phyloP scores from a whole-genome alignment of 2,797 vertebrate genomes.

The Prionace glauca region DNA sequence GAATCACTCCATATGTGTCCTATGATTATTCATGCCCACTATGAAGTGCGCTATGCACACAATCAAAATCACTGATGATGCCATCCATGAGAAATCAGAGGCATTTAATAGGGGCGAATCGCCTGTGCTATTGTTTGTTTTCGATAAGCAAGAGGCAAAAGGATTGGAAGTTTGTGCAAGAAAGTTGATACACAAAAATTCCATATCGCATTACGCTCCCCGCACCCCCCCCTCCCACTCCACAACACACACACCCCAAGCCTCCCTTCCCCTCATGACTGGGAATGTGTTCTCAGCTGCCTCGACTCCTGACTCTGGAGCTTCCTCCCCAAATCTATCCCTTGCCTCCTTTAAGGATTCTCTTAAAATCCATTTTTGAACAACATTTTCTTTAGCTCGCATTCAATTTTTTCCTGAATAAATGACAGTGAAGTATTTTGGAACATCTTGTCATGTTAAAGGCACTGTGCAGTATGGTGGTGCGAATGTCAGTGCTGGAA shows the following conservation, averaged over 20 bases:
- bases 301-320: neutral
- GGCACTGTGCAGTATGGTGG: neutral
- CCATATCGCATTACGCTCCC: neutral
- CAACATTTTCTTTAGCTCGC: neutral
- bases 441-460: neutral
- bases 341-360: neutral
- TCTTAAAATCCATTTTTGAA: neutral
- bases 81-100: neutral
- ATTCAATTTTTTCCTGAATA: neutral
- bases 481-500: neutral
- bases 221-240: neutral
- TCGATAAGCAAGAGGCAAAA: neutral
- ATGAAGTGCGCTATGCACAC: neutral
- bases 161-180: too few species aligned
- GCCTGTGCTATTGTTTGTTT: neutral
- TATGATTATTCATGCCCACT: neutral
- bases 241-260: neutral
- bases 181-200: neutral
- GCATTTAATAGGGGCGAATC: neutral
- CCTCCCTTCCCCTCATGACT: neutral
- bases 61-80: neutral
- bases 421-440: neutral
- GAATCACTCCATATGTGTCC: neutral
- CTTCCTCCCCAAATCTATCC: neutral
- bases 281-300: neutral